A percentile compares a stretch with the other conserved stretches of the same genome.
These are phyloP conservation scores for Tigriopus japonicus DNA, from an alignment of 1,140 invertebrate genomes.

Conservation along the genomic window DNA sequence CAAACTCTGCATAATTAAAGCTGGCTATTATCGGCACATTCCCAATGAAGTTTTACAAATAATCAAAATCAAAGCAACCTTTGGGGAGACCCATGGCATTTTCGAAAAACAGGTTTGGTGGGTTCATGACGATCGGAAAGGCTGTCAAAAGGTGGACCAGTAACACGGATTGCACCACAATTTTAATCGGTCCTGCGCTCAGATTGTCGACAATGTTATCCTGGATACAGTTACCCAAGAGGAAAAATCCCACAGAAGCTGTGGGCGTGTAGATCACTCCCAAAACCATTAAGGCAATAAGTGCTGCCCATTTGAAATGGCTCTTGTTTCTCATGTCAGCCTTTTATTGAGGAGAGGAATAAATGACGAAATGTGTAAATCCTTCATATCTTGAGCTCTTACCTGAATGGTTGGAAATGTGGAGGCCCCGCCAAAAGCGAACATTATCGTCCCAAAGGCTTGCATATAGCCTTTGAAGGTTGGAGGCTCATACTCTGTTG, in stretches of 20 bases:
- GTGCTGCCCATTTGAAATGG: conserved; percentile 20
- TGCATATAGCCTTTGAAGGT: conserved; percentile 32
- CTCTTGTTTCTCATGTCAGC: conserved; percentile 31
- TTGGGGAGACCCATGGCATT: conserved; percentile 40
- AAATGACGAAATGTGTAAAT: too few relatives aligned
- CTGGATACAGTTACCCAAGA: conserved; percentile 34
- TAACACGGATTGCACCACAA: conserved; percentile 37
- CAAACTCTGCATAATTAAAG: conserved; percentile 47
- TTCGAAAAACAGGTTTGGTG: conserved; percentile 46
- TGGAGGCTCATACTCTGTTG: conserved; percentile 13
- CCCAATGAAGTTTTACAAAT: too few relatives aligned
- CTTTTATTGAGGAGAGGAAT: neutral
- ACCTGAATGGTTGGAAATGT: conserved; percentile 45
- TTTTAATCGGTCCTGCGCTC: conserved; percentile 27
- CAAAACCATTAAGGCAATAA: conserved; percentile 25
- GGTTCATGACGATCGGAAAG: conserved; percentile 44
- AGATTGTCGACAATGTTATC: conserved; percentile 34
- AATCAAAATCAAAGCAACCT: too few relatives aligned
- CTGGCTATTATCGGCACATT: too few relatives aligned
- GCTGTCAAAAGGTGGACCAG: conserved; percentile 39
- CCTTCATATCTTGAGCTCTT: too few relatives aligned
- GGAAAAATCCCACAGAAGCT: conserved; percentile 33
- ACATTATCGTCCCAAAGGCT: conserved; percentile 41
- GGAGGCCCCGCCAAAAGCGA: conserved; percentile 43
- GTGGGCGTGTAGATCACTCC: conserved; percentile 36